phyloP scores from a whole-genome alignment of 2,797 vertebrate species.

The Acipenser oxyrinchus region DNA sequence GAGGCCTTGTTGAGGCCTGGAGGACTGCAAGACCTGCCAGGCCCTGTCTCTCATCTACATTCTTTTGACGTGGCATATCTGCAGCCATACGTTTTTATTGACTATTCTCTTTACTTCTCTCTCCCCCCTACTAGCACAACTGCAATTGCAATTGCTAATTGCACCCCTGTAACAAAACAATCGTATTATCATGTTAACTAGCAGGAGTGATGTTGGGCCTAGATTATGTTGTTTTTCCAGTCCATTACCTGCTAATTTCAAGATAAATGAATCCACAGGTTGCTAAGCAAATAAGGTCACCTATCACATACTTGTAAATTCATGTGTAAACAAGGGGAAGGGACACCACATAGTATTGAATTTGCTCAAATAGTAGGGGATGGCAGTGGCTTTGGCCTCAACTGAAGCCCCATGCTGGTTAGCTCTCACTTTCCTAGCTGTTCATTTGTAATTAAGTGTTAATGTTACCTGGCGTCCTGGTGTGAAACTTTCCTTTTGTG shows the following conservation, averaged over 20 bases:
- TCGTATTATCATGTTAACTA: conserved; percentile 79
- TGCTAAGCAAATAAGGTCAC: conserved; percentile 75
- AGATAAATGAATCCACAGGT: conserved; percentile 77
- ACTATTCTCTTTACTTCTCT: conserved; percentile 26
- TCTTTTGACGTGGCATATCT: conserved; percentile 34
- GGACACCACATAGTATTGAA: conserved; percentile 44
- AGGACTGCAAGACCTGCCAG: not conserved
- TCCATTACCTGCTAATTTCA: conserved; percentile 77
- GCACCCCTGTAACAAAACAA: conserved; percentile 69
- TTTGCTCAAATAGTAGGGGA: conserved; percentile 42
- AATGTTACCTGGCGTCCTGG: conserved; percentile 71
- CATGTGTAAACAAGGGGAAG: conserved; percentile 73
- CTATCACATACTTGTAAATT: conserved; percentile 72
- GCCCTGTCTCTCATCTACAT: conserved; percentile 44
- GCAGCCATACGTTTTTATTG: conserved; percentile 48
- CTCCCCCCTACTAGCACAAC: conserved; percentile 51
- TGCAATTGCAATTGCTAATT: too few species aligned
- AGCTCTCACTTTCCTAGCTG: conserved; percentile 58
- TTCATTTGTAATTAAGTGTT: conserved; percentile 77
- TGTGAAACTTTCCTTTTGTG: conserved; percentile 30
- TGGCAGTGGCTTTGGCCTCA: conserved; percentile 43
- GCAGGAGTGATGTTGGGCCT: conserved; percentile 68
- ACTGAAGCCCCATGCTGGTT: conserved; percentile 59
- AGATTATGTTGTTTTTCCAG: conserved; percentile 50
- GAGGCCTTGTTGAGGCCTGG: too few species aligned